Percentiles rank a stretch among this genome's conserved stretches.
These are phyloP conservation scores for Halichoerus grypus DNA, from an alignment of 2,113 vertebrate species.

Conservation along the genomic window DNA sequence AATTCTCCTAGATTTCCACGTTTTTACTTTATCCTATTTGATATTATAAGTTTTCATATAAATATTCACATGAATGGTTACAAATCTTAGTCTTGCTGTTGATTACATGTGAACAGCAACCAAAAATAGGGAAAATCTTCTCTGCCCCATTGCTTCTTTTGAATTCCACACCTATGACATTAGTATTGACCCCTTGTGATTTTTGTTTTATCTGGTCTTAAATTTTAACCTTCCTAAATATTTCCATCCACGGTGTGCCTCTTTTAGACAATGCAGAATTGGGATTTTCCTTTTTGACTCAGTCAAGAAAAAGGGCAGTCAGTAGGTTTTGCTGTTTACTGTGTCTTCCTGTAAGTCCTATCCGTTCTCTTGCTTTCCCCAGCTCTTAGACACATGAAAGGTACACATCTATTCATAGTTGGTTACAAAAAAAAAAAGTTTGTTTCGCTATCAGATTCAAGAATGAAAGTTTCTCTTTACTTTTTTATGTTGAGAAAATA, in stretches of 20 bases:
- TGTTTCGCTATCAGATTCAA: background rate
- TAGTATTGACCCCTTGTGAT: background rate
- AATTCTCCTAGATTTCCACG: background rate
- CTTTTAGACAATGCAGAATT: background rate
- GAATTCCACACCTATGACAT: background rate
- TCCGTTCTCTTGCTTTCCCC: background rate
- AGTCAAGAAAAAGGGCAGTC: background rate
- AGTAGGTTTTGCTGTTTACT: too few relatives aligned
- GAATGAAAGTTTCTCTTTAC: background rate
- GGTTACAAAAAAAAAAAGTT: background rate
- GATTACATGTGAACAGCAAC: background rate
- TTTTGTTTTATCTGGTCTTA: background rate
- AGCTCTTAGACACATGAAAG: background rate
- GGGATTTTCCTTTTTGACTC: background rate
- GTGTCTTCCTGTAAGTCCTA: background rate
- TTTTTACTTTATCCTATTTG: background rate
- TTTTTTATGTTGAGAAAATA: background rate
- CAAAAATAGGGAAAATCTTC: background rate
- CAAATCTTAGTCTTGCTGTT: background rate
- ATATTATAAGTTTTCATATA: background rate
- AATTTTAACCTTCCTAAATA: background rate
- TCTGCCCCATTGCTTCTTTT: background rate
- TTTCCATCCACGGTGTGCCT: background rate
- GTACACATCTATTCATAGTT: background rate
- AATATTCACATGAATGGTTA: background rate